Base-by-base conservation (phyloP, 2,888 invertebrate species). In the Ptycholaimellus sp. region DNA sequence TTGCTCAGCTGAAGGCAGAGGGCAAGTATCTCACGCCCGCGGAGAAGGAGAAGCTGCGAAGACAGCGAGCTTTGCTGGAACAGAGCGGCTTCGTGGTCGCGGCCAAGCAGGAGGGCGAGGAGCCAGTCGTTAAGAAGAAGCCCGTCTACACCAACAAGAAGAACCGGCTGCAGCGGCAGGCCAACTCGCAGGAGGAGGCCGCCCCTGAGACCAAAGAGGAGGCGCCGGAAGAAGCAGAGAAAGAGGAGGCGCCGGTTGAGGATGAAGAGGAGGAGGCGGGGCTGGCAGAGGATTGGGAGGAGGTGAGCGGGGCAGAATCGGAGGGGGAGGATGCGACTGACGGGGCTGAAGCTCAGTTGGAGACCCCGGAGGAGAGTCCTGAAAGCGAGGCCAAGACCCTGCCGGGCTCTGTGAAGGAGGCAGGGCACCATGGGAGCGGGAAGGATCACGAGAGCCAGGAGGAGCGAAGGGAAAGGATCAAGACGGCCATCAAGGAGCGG, bases 1-100 rank as follows among this genome's bases (percentile, higher is more conserved):
- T 80, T 60, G 82, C 82, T 53, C 70, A 81, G 54, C 65, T 83
- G 48, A 87, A 85, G 59, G 80, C 79, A 16, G 87, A 90, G 64
- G 90, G 90, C 1, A 87, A 82, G 62, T 64, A 82, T 19, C 62
- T 90, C 37, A 83, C 83, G 3, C 73, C 78, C 0, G 83, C 25
- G 60, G 85, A 93, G 57, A 85, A 81, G 58, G 78, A 77, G 44
- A 82, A 82, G 49, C 71, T 76, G 42, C 44, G 49, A 37, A 76
- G 83, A 46, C 82, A 82, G 5, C 77, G 80, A 58, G 80, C 78
- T 37, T 71, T 83, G 68, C 63, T 93, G 41, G 82, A 83, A 13
- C 47, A 47, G 3, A 41, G 28, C 13, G 30, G 20, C n/a, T n/a
- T 37, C 33, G 31, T 46, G 23, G 31, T 35, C 16, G 25, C 23